Percentiles rank a stretch among this genome's conserved stretches.
Conservation (phyloP, 2,797 vertebrate genomes). For the Halcyon smyrnensis region DNA sequence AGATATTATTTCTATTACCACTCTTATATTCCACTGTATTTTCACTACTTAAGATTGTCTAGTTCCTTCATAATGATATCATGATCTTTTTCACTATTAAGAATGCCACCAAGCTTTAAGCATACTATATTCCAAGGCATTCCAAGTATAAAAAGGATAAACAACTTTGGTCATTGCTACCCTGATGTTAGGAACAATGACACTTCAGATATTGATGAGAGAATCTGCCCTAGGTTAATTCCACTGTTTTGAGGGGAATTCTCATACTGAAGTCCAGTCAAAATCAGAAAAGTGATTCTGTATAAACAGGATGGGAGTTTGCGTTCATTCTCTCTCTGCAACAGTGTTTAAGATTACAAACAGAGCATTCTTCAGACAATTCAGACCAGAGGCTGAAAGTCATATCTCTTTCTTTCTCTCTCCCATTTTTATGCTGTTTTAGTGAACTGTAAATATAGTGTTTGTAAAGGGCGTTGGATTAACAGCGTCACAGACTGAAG, state of each 20-base stretch:
- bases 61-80: not conserved
- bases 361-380: not conserved
- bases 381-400: not conserved
- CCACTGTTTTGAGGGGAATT: not conserved
- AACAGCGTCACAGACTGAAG: not conserved
- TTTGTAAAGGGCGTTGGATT: conserved; percentile 16
- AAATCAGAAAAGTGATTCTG: conserved; percentile 19
- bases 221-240: conserved; percentile 12
- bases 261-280: not conserved
- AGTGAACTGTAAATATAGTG: conserved; percentile 5
- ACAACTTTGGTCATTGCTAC: not conserved
- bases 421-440: not conserved
- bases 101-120: not conserved
- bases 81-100: not conserved
- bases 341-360: not conserved
- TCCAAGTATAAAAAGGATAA: conserved; percentile 20
- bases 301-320: conserved; percentile 29
- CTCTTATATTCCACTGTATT: not conserved
- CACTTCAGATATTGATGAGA: conserved; percentile 9
- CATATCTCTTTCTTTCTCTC: not conserved
- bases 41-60: not conserved
- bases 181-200: not conserved
- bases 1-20: not conserved
- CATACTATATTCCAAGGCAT: not conserved
- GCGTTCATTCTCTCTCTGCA: not conserved